Conservation (phyloP, 2,888 invertebrate genomes). For the Cheilosia impressa region DNA sequence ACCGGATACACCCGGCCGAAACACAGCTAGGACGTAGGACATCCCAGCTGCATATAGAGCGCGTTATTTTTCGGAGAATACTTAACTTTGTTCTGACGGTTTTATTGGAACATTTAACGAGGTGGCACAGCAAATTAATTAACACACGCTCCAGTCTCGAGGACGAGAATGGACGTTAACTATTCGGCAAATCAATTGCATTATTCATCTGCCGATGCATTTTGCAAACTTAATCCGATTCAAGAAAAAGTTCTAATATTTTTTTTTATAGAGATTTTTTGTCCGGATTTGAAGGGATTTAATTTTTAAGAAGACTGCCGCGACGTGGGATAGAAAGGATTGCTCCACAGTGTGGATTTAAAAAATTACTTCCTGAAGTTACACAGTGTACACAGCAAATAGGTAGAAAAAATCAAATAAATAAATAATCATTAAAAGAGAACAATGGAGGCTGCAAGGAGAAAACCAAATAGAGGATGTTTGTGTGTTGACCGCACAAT, state of each 20-base stretch:
- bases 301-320: conserved; percentile 37
- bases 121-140: conserved; percentile 38
- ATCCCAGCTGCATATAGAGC: neutral
- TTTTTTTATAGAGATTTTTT: neutral
- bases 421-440: conserved; percentile 52
- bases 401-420: conserved; percentile 12
- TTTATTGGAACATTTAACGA: conserved; percentile 36
- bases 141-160: conserved; percentile 26
- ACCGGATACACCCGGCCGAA: conserved; percentile 41
- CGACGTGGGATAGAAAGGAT: neutral
- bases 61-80: conserved; percentile 34
- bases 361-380: conserved; percentile 48
- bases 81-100: conserved; percentile 42
- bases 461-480: conserved; percentile 16
- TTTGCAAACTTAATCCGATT: conserved; percentile 53
- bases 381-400: conserved; percentile 31
- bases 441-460: conserved; percentile 16
- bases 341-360: conserved; percentile 30
- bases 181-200: conserved; percentile 45
- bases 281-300: conserved; percentile 11
- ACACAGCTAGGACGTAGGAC: conserved; percentile 12
- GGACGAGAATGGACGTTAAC: conserved; percentile 27
- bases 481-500: conserved; percentile 29
- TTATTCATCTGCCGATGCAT: conserved; percentile 61
- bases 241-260: conserved; percentile 1